phyloP scores from a whole-genome alignment of 2,888 invertebrate species.

The Mesopsocus fuscifrons region DNA sequence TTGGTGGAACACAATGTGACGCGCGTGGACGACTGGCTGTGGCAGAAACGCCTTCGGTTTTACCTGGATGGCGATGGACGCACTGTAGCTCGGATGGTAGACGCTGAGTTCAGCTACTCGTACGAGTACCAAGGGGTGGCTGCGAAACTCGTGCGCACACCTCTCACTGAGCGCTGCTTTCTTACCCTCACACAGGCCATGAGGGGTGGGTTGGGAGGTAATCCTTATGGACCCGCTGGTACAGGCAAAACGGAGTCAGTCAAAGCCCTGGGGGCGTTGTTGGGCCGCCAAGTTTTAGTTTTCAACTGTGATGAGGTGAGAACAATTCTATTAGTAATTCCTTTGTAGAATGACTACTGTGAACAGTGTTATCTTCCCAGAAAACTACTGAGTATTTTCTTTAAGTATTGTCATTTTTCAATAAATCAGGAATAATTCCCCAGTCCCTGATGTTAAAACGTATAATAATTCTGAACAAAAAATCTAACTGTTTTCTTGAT shows the following conservation, averaged over 20 bases:
- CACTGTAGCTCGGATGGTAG: slow-evolving; percentile 71
- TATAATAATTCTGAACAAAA: no score
- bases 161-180: slow-evolving; percentile 93
- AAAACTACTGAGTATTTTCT: no score
- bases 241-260: slow-evolving; percentile 99
- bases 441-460: no score
- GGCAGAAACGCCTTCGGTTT: slow-evolving; percentile 72
- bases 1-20: slow-evolving; percentile 50
- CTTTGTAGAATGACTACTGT: no score
- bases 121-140: slow-evolving; percentile 98
- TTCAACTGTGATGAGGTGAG: slow-evolving; percentile 89
- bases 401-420: no score
- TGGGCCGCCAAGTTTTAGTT: slow-evolving; percentile 85
- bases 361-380: no score
- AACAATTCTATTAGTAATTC: neutral
- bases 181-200: slow-evolving; percentile 89
- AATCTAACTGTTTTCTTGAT: no score
- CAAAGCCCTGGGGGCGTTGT: slow-evolving; percentile 75
- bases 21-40: slow-evolving; percentile 62
- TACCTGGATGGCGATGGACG: slow-evolving; percentile 26
- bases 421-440: no score
- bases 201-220: slow-evolving; percentile 90
- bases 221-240: slow-evolving; percentile 97
- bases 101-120: slow-evolving; percentile 86
- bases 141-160: slow-evolving; percentile 86